phyloP scores from a whole-genome alignment of 2,113 vertebrate genomes.

The Numida meleagris region DNA sequence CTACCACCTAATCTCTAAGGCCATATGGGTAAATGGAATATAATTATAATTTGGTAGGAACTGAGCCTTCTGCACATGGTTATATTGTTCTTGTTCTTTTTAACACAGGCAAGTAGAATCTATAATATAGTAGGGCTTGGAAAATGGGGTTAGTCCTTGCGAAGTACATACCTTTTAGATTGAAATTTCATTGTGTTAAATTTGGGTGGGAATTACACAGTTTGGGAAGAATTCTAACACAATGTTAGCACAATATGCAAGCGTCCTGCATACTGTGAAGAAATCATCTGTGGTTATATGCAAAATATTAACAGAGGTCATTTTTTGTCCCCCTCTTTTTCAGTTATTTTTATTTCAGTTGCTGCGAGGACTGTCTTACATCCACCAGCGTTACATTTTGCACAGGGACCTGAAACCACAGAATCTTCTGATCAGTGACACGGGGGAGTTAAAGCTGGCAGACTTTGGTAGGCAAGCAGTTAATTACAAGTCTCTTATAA shows the following conservation, averaged over 20 bases:
- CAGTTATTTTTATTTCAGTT: conserved; percentile 97
- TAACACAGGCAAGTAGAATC: conserved; percentile 7
- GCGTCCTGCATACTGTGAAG: conserved; percentile 49
- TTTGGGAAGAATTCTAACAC: conserved; percentile 44
- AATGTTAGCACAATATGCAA: conserved; percentile 46
- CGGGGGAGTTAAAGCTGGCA: conserved; percentile 95
- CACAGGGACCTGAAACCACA: conserved; percentile 98
- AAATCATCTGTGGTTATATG: conserved; percentile 67
- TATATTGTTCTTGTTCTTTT: conserved; percentile 46
- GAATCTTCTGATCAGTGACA: conserved; percentile 97
- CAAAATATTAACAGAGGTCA: conserved; percentile 75
- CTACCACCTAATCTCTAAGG: conserved; percentile 63
- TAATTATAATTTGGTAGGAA: conserved; percentile 60
- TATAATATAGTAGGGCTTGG: background rate
- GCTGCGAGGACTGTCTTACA: conserved; percentile 95
- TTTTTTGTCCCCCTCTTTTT: conserved; percentile 75
- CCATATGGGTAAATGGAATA: conserved; percentile 56
- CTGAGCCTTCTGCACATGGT: conserved; percentile 38
- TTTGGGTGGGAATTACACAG: background rate
- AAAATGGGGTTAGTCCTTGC: conserved; percentile 2
- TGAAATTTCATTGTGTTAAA: conserved; percentile 7
- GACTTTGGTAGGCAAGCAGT: conserved; percentile 92
- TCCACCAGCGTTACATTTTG: conserved; percentile 96
- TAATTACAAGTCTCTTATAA: conserved; percentile 81
- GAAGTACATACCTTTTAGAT: conserved; percentile 20